Base-by-base conservation (phyloP, 2,113 vertebrate species). In the Chionomys nivalis region DNA sequence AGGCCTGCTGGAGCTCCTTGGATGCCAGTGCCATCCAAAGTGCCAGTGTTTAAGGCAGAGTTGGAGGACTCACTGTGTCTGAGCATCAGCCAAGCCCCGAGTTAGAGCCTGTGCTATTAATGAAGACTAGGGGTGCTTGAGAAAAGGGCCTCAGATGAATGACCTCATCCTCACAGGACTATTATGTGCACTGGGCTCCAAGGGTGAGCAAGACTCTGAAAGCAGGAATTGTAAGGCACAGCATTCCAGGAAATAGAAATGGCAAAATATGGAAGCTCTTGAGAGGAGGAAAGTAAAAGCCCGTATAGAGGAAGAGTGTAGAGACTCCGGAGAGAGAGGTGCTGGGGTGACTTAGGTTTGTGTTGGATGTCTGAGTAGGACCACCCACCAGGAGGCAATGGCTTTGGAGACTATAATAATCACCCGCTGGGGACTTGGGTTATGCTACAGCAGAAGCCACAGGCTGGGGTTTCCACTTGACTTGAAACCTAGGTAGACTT, bases 401-500 rank as follows among this genome's bases (percentile, higher is more conserved):
- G 16, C 44, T 81, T n/a, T 36, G 12, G 14, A 72, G 42, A 65
- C 58, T 11, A 58, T 28, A 65, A 47, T 61, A 85, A 44, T 81
- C 42, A 12, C 52, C 44, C 4, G 0, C 47, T 63, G 58, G 36
- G 55, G 26, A 7, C 8, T 7, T 78, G 68, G 44, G 36, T 55
- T 36, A 13, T 21, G 47, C 21, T 55, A 14, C 23, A n/a, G 23
- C 14, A 21, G 33, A 89, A 76, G 42, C 28, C 61, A 52, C 11
- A 55, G 6, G 17, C 5, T 52, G 23, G 76, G 49, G 49, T 75
- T 87, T 92, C 66, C 12, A 73, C 31, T 26, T 73, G 10, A 1
- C 13, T 33, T 91, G 49, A 97, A 87, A 79, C 19, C 13, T 63
- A 47, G 19, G 6, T 72, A 94, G 61, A 36, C 49, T 83, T 87